phyloP scores from a whole-genome alignment of 1,140 invertebrate genomes.

The Thaumatotibia leucotreta region DNA sequence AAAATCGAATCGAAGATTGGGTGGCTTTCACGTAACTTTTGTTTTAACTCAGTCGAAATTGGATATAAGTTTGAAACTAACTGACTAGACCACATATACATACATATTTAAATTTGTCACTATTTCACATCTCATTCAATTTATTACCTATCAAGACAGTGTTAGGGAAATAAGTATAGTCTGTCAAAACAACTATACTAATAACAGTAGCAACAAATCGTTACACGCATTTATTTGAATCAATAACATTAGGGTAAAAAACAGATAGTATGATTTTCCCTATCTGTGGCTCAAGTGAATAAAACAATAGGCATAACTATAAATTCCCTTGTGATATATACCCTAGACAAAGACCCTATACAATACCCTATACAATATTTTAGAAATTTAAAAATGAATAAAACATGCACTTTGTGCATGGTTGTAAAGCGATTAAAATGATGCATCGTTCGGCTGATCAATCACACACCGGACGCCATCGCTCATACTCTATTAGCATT shows the following conservation, averaged over 20 bases:
- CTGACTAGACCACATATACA: background rate
- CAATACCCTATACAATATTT: background rate
- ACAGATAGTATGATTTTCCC: too few relatives aligned
- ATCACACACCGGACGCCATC: background rate
- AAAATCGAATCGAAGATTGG: constrained; percentile 10
- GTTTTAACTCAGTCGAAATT: constrained; percentile 1
- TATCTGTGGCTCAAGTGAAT: too few relatives aligned
- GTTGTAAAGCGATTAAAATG: background rate
- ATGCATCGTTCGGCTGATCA: background rate
- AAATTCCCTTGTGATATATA: too few relatives aligned
- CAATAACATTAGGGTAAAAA: too few relatives aligned
- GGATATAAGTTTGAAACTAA: background rate
- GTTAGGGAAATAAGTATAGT: too few relatives aligned
- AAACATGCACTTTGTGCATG: background rate
- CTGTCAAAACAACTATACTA: too few relatives aligned
- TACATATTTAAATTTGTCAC: background rate
- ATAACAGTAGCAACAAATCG: too few relatives aligned
- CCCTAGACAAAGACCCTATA: too few relatives aligned
- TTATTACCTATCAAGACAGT: too few relatives aligned
- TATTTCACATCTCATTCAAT: too few relatives aligned
- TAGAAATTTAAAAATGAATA: background rate
- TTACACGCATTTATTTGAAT: too few relatives aligned
- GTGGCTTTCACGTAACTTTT: background rate
- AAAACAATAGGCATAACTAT: too few relatives aligned
- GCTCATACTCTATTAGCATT: background rate